Base-by-base conservation (phyloP, 2,113 vertebrate genomes). In the Trematomus loennbergii region DNA sequence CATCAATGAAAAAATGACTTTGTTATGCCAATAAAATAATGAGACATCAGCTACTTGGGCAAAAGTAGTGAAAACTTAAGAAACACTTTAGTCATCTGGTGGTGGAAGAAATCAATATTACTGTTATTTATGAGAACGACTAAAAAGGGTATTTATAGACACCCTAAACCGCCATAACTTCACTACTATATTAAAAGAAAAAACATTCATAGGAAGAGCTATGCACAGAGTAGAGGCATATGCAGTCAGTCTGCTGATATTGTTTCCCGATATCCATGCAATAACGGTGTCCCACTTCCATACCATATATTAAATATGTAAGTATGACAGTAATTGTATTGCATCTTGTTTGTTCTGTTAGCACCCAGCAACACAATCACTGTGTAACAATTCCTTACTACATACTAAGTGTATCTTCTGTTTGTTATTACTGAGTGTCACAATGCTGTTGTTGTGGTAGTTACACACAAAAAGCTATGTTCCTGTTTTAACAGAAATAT, bases 1-100 rank as follows among this genome's bases (percentile, higher is more conserved):
- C 53, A 69, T 78, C 55, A 73, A 16, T 33, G 36, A 71, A 54
- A 43, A 72, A 15, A 55, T 70, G 54, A n/a, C 20, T 55, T 87
- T 71, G 5, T 58, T 43, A 12, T 50, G n/a, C 18, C 48, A 78
- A 67, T 50, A 82, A 82, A 64, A 66, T 11, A 49, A 22, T 53
- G 48, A 75, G 7, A 50, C 57, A 54, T 74, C 20, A 46, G 40
- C 74, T 75, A 48, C 46, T 54, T 67, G 2, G 25, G 9, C 7
- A 29, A 61, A 58, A 89, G 64, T 55, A 46, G 45, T n/a, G 61
- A 58, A 29, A 77, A 40, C 12, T 54, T 63, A 25, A 65, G 50
- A 49, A 29, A 58, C 18, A 50, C 3, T 40, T 54, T 15, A 65
- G 52, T 69, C 25, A 59, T 75, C 9, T n/a, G 13, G 1, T 22